Conservation (phyloP, 2,797 vertebrate genomes). For the Erethizon dorsatum region DNA sequence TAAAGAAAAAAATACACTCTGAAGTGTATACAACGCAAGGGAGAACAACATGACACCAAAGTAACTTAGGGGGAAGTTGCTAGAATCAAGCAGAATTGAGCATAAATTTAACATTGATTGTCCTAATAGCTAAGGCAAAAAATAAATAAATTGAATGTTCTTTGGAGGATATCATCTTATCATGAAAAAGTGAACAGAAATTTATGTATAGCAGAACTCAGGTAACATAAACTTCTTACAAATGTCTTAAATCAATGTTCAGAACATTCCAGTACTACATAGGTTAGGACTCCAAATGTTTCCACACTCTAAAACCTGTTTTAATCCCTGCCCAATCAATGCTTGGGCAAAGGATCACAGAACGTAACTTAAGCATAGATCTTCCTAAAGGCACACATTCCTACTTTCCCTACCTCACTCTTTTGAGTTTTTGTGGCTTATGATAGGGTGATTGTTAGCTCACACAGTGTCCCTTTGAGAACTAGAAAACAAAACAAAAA, state of each 20-base stretch:
- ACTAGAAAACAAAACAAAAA: not conserved
- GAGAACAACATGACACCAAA: slow-evolving; percentile 25
- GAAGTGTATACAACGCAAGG: not conserved
- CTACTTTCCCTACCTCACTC: not conserved
- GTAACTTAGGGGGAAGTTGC: not conserved
- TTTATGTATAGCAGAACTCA: not conserved
- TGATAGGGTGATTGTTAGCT: not conserved
- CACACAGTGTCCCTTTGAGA: not conserved
- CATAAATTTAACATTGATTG: not conserved
- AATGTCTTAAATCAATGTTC: not conserved
- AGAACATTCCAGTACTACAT: not conserved
- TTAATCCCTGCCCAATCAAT: not conserved
- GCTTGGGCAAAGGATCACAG: not conserved
- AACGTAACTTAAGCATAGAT: not conserved
- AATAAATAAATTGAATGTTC: slow-evolving; percentile 1
- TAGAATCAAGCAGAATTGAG: not conserved
- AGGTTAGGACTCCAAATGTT: not conserved
- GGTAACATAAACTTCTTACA: not conserved
- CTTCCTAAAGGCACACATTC: not conserved
- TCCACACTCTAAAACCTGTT: not conserved
- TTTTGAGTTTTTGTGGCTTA: not conserved
- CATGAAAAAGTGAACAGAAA: slow-evolving; percentile 29
- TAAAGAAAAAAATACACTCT: slow-evolving; percentile 19
- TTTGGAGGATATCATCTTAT: not conserved
- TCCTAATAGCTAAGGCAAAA: not conserved